These are phyloP conservation scores for Zaprionus davidi DNA, from an alignment of 1,140 invertebrate genomes.

Conservation along the genomic window DNA sequence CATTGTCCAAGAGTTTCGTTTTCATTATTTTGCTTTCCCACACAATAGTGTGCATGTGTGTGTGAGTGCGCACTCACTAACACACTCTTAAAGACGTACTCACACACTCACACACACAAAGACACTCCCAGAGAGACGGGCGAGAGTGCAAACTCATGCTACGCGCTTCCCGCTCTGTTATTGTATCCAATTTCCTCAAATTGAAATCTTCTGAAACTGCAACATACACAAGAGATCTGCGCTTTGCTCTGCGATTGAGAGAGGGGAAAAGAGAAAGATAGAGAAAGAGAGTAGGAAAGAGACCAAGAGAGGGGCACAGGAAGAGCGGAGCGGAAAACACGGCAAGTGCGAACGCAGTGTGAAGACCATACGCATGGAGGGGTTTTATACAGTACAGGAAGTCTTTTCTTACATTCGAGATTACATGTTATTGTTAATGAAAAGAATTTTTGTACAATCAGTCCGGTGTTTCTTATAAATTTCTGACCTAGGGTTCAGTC, in stretches of 20 bases:
- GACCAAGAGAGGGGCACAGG: background rate
- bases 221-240: slow-evolving; percentile 26
- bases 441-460: no score
- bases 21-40: slow-evolving; percentile 45
- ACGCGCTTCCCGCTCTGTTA: slow-evolving; percentile 39
- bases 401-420: background rate
- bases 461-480: no score
- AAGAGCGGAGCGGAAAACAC: background rate
- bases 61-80: slow-evolving; percentile 33
- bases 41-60: slow-evolving; percentile 21
- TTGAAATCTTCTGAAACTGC: slow-evolving; percentile 37
- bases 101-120: background rate
- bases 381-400: background rate
- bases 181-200: slow-evolving; percentile 63
- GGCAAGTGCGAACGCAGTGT: background rate
- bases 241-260: slow-evolving; percentile 5
- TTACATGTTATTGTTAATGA: background rate
- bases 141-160: slow-evolving; percentile 40
- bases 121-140: slow-evolving; percentile 13
- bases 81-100: slow-evolving; percentile 4
- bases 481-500: background rate
- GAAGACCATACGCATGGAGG: background rate
- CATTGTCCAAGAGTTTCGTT: slow-evolving; percentile 43
- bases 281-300: slow-evolving; percentile 1
- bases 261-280: background rate